phyloP scores from a whole-genome alignment of 2,888 invertebrate species.

The Leptarthrus brevirostris region DNA sequence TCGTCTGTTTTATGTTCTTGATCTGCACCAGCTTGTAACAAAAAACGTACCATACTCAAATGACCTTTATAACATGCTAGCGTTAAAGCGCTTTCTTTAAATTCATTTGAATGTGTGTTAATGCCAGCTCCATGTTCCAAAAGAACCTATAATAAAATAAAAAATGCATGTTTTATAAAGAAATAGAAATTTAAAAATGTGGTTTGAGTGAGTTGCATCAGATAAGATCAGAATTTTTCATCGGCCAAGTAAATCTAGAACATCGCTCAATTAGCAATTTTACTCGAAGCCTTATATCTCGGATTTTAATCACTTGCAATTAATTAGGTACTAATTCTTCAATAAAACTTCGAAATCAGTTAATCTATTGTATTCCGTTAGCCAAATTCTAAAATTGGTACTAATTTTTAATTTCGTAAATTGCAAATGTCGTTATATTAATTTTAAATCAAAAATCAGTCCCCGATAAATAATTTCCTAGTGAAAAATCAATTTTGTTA shows the following conservation, averaged over 20 bases:
- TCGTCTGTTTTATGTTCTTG: constrained; percentile 99
- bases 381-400: no score
- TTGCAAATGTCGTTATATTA: no score
- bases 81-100: constrained; percentile 97
- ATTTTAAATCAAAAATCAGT: no score
- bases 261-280: constrained; percentile 47
- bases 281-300: constrained; percentile 70
- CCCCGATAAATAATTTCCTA: no score
- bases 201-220: constrained; percentile 59
- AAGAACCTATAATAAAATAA: constrained; percentile 72
- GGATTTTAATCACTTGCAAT: constrained; percentile 71
- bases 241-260: constrained; percentile 55
- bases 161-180: not conserved
- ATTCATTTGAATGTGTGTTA: constrained; percentile 98
- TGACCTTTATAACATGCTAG: constrained; percentile 96
- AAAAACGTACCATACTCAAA: constrained; percentile 95
- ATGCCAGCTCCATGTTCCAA: constrained; percentile 95
- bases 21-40: constrained; percentile 95
- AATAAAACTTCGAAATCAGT: no score
- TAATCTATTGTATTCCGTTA: no score
- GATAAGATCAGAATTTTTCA: constrained; percentile 68
- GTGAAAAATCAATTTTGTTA: no score
- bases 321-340: no score
- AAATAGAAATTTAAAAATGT: not conserved
- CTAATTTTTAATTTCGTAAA: no score